Evolutionary conservation across 1,140 invertebrate genomes (phyloP), one percentile per base, ranked within the genome.

Genomic region (Lysiphlebus fabarum): DNA sequence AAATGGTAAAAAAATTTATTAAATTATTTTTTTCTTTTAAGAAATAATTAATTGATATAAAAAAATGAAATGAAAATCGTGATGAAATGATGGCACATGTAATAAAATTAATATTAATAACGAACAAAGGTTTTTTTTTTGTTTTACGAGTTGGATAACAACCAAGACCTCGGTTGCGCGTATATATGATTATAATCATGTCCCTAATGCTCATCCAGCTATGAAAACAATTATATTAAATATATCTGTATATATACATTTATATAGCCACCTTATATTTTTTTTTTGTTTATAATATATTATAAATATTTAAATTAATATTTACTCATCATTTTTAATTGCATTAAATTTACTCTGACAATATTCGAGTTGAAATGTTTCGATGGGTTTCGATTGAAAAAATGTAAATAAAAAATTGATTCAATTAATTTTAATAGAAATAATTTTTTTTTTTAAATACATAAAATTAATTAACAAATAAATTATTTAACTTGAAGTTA

Each of bases 131-230:
- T 47, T 47, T 11, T 49, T 34, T 17, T 34, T 34, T 34, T 53
- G 50, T 26, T 26, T 26, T 26, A 26, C 1, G 17, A 26, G 17
- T 26, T 26, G 17, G 17, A 26, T 26, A 26, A 26, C 17, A 26
- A 26, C 17, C 17, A 26, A 26, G 17, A 26, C 17, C 17, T 26
- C 17, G 17, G 17, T 26, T 26, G 17, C 17, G 17, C 17, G 17
- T 26, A 26, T 26, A 26, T 26, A 26, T 26, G 17, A 26, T 26
- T 26, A 51, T 42, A 53, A 14, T 43, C 33, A 26, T 53, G 57
- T 42, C 38, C 51, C 48, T 41, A 62, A 62, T 58, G 56, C 40
- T 45, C 56, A 51, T 10, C 56, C 37, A 54, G 48, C 26, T 54
- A 43, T 49, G 36, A 17, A 49, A 34, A 49, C 47, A 49, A 49